These are phyloP conservation scores for Cryptocephalus primarius DNA, from an alignment of 2,888 invertebrate genomes.

Conservation along the genomic window DNA sequence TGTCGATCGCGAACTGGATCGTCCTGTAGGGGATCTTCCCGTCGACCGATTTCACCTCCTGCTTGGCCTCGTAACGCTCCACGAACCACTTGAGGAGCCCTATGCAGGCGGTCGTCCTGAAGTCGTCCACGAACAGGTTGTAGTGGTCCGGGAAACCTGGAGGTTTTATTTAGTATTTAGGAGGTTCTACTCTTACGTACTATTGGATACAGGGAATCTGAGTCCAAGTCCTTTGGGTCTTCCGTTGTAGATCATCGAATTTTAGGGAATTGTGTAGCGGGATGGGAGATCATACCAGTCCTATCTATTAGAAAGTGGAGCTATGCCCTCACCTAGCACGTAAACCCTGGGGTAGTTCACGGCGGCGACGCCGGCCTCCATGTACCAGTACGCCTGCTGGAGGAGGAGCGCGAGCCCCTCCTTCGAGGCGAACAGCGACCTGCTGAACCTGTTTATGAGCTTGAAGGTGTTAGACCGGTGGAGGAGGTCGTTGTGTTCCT, in stretches of 20 bases:
- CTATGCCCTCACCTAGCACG: conserved; percentile 45
- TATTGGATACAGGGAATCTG: too few species aligned
- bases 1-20: conserved; percentile 68
- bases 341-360: conserved; percentile 82
- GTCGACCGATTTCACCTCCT: conserved; percentile 42
- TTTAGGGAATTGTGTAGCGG: too few species aligned
- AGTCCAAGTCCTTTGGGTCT: too few species aligned
- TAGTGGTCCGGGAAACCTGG: conserved; percentile 64
- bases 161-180: conserved; percentile 4
- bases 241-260: too few species aligned
- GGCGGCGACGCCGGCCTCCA: conserved; percentile 67
- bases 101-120: conserved; percentile 78
- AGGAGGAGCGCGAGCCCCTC: conserved; percentile 72
- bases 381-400: conserved; percentile 77
- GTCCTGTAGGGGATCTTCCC: conserved; percentile 65
- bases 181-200: too few species aligned
- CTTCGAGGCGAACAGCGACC: conserved; percentile 86
- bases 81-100: conserved; percentile 71
- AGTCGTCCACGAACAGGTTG: conserved; percentile 78
- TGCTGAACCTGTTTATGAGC: conserved; percentile 69
- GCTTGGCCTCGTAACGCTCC: conserved; percentile 42
- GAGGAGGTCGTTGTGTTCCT: conserved; percentile 69
- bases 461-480: conserved; percentile 50
- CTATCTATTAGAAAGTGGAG: too few species aligned
- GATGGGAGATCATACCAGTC: too few species aligned